A percentile compares a stretch with the other conserved stretches of the same genome.
Conservation (phyloP, 2,113 vertebrate species). For the Thalassoma bifasciatum region DNA sequence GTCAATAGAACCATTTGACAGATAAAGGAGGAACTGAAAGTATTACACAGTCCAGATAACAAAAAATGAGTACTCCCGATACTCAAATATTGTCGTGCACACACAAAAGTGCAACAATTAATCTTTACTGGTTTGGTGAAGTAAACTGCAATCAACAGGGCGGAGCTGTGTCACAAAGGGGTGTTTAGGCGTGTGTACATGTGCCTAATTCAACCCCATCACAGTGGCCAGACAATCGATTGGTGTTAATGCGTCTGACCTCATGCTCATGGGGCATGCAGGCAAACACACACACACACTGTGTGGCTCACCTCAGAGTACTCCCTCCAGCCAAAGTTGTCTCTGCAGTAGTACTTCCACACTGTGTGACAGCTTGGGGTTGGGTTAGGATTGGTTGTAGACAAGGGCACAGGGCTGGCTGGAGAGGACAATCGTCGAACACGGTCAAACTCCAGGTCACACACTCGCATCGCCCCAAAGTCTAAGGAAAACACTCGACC, state of each 20-base stretch:
- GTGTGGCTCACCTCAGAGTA: constrained; percentile 92
- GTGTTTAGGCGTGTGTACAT: background rate
- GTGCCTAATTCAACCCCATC: constrained; percentile 49
- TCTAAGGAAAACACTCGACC: constrained; percentile 92
- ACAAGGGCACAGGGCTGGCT: constrained; percentile 80
- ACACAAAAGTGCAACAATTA: constrained; percentile 4
- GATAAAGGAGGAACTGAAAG: background rate
- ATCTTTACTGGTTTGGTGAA: constrained; percentile 25
- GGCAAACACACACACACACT: constrained; percentile 42
- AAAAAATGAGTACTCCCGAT: background rate
- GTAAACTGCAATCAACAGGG: constrained; percentile 26
- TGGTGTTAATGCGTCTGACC: constrained; percentile 56
- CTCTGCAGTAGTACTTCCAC: constrained; percentile 99
- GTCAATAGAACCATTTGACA: background rate
- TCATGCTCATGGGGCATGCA: constrained; percentile 11
- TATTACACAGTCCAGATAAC: no score
- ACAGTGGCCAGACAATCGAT: constrained; percentile 38
- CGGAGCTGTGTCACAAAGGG: constrained; percentile 12
- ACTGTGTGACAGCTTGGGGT: constrained; percentile 90
- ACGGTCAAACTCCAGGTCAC: constrained; percentile 93
- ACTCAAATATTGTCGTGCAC: background rate
- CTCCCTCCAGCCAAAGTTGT: constrained; percentile 99
- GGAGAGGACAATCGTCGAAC: constrained; percentile 91
- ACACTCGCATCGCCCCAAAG: constrained; percentile 91
- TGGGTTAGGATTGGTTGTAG: constrained; percentile 82